A percentile compares a stretch with the other conserved stretches of the same genome.
phyloP scores from a whole-genome alignment of 2,888 invertebrate species.

The Lithodes maja region DNA sequence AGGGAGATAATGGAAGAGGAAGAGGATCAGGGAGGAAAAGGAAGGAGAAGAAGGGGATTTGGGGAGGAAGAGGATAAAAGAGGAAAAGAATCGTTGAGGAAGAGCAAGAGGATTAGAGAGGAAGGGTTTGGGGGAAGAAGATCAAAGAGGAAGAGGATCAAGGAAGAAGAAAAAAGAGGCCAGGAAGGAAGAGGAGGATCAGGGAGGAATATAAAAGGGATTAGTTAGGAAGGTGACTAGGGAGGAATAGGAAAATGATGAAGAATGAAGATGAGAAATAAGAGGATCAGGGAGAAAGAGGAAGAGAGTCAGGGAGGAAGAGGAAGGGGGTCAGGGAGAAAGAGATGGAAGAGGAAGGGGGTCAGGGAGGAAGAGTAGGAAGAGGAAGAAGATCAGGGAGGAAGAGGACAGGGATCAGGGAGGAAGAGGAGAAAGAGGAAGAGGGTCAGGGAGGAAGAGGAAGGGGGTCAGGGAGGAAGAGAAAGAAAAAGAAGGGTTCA shows the following conservation, averaged over 20 bases:
- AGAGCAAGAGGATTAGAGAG: neutral
- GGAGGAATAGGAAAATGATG: neutral
- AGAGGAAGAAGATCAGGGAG: neutral
- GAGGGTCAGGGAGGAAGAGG: neutral
- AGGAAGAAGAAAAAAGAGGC: neutral
- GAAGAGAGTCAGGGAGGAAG: neutral
- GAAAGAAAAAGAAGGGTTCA: neutral
- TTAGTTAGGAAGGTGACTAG: neutral
- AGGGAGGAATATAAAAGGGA: neutral
- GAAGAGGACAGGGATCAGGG: neutral
- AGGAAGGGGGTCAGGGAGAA: neutral
- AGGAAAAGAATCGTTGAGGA: neutral
- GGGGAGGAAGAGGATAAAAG: neutral
- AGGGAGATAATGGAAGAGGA: neutral
- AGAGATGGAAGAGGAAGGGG: neutral
- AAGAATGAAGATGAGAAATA: neutral
- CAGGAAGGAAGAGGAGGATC: neutral
- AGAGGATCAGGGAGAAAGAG: neutral
- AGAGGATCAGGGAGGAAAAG: neutral
- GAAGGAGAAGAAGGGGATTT: neutral
- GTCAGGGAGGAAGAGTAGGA: neutral
- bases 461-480: neutral
- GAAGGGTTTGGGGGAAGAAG: neutral
- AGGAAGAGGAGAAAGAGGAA: neutral
- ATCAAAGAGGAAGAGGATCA: neutral